Base-by-base conservation (phyloP, 2,888 invertebrate genomes). In the Melanchra persicariae region DNA sequence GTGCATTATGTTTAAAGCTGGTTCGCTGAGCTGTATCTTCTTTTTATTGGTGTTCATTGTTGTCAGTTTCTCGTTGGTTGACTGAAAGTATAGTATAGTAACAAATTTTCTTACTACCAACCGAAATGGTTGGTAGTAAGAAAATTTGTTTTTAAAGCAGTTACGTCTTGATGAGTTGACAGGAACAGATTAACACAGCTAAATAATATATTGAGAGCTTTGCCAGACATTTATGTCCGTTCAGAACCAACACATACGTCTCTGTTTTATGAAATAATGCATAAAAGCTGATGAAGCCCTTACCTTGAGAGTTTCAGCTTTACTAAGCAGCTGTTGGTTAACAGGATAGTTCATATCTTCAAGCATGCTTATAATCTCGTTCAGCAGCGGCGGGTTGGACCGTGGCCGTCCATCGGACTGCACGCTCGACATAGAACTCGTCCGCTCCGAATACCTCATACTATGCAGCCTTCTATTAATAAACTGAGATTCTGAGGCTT, bases 361-460 rank as follows among this genome's bases (percentile, higher is more conserved):
- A 5, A 98, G 93, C 82, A 98, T 97, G 82, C 96, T 96, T 2
- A 98, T 92, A 49, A 98, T 97, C 91, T 98, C 98, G 70, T 97
- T 96, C 5, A 98, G 89, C 54, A 98, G 87, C 0, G 97, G 97
- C 0, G 97, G 97, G 87, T 97, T 97, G 79, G 97, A 96, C 17
- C 96, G 91, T 0, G 97, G 97, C 34, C 97, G 94, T 4, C 92
- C 91, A 79, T 93, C 96, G 75, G 86, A 93, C 83, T 90, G 94
- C 34, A 90, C 85, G 73, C 93, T 93, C 0, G 93, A 92, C 67
- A 91, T 87, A 0, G 94, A 94, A 69, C 87, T 91, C 0, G 92
- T 91, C 24, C 93, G 85, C 61, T 93, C 94, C 0, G 92, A 91
- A 22, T 85, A 84, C 57, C 93, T 84, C 79, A 92, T 80, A 70